Evolutionary conservation across 2,888 invertebrate species (phyloP), one percentile per base, ranked within the genome.

Genomic region (Campaea margaritaria): DNA sequence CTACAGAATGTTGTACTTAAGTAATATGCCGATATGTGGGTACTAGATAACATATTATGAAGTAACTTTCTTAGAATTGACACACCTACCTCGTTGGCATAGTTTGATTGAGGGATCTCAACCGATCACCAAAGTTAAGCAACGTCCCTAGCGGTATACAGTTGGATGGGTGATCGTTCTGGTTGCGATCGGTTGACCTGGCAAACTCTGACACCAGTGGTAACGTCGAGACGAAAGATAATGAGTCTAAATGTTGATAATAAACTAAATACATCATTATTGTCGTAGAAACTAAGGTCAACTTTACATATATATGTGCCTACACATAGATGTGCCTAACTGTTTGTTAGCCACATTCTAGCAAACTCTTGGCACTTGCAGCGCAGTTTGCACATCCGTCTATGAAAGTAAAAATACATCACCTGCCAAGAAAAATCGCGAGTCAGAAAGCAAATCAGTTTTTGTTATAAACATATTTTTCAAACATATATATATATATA

Each of bases 31-130:
- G 49, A 54, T 53, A 59, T 50, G 48, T 39, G 39, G 45, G 39
- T 51, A 58, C 34, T 42, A 51, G 41, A 58, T 58, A 58, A 52
- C 36, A 36, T 31, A 43, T 44, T 41, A 58, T 59, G 54, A n/a
- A 54, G 59, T 48, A 43, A 34, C 21, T 21, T 21, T 21, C 21
- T 21, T 5, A 5, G 21, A 21, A 5, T 21, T 21, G 21, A 3
- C 21, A 21, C 21, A 21, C 21, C 21, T 21, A 21, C 3, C 21
- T 21, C 21, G 21, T 21, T 21, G 21, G 21, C 21, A 2, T 21
- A 21, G 21, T 21, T 21, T 2, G 5, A 5, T 5, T 21, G 21
- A 21, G 5, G 5, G 21, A 21, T 34, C 8, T 34, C 8, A 34
- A 3, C 34, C 9, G 34, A 7, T 34, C 10, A 34, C 34, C 34